Conservation (phyloP, 1,140 invertebrate genomes). For the Calephelis nemesis region DNA sequence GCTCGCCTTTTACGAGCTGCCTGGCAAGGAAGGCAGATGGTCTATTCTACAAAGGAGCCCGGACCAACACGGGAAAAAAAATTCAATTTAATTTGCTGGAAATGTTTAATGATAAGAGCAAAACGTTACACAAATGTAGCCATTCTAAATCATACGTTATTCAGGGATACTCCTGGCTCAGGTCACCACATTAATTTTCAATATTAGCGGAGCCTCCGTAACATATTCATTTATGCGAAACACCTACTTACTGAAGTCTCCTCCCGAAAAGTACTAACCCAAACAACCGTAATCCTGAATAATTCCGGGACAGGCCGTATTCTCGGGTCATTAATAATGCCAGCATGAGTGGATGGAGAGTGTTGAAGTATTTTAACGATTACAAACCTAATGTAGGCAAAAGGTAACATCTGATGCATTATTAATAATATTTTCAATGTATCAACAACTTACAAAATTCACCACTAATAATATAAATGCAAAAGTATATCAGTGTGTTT, state of each 20-base stretch:
- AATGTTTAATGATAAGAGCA: no score
- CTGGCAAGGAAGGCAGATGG: no score
- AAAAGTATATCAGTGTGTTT: no score
- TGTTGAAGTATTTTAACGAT: neutral
- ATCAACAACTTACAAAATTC: no score
- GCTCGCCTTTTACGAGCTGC: no score
- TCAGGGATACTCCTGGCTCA: neutral
- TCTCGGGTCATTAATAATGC: constrained; percentile 8
- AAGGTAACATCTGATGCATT: no score
- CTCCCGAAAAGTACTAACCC: constrained; percentile 15
- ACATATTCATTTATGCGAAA: constrained; percentile 14
- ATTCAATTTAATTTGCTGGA: no score
- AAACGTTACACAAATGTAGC: neutral
- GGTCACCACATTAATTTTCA: constrained; percentile 22
- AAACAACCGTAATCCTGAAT: constrained; percentile 16
- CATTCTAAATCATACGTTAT: neutral
- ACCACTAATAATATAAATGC: no score
- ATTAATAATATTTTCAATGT: no score
- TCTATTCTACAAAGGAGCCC: no score
- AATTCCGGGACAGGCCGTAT: neutral
- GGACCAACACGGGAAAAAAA: no score
- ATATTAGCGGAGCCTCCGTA: constrained; percentile 1
- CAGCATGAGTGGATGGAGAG: neutral
- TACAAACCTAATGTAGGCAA: no score
- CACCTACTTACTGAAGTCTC: constrained; percentile 3